Conservation (phyloP, 1,140 invertebrate genomes). For the Eupeodes corollae region DNA sequence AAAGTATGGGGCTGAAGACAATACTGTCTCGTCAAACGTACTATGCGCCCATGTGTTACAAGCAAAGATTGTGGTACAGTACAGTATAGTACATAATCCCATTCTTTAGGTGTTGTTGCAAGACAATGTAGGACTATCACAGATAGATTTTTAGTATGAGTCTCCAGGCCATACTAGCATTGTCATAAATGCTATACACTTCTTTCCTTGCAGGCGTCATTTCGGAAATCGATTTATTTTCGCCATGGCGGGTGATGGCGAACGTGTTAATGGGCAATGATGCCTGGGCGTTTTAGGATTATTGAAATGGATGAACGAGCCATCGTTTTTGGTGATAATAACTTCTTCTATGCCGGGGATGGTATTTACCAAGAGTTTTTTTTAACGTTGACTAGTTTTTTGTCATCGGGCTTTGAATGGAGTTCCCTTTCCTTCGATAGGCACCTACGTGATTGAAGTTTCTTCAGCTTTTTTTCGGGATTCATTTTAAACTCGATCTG, state of each 20-base stretch:
- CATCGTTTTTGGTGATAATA: constrained; percentile 97
- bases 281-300: constrained; percentile 95
- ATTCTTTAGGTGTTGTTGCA: too few species aligned
- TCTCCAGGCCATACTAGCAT: too few species aligned
- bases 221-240: constrained; percentile 81
- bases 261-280: constrained; percentile 93
- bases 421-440: constrained; percentile 89
- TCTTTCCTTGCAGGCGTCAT: too few species aligned
- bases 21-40: too few species aligned
- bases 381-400: constrained; percentile 88
- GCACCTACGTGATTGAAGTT: constrained; percentile 67
- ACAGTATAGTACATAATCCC: too few species aligned
- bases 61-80: too few species aligned
- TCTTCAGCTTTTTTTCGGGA: constrained; percentile 77
- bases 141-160: too few species aligned
- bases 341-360: constrained; percentile 95
- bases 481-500: constrained; percentile 55
- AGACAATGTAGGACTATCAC: too few species aligned
- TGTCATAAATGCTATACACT: too few species aligned
- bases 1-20: too few species aligned
- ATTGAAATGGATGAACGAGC: constrained; percentile 92
- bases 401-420: constrained; percentile 88
- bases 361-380: constrained; percentile 83
- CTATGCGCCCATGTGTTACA: too few species aligned
- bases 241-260: constrained; percentile 90